Evolutionary conservation across 2,113 vertebrate species (phyloP), one percentile per base, ranked within the genome.

Genomic region (Pluvianellus socialis): DNA sequence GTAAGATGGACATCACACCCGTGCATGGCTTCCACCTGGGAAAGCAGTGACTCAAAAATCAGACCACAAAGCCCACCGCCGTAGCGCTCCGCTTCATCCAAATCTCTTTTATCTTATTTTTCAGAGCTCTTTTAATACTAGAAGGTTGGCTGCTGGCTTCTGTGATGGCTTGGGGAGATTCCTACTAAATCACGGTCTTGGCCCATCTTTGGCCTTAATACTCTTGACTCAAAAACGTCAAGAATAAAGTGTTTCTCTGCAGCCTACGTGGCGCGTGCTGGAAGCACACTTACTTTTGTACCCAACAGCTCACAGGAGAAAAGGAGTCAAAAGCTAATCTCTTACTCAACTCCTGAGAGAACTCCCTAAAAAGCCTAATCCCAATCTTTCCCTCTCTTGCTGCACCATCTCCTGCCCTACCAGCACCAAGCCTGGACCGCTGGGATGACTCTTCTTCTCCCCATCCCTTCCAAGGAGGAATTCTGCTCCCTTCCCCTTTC

Each of bases 11-110:
- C 6, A 52, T 2, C 30, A 16, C 18, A 3, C 15, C 68, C 1
- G 5, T 0, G 11, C 19, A 0, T 12, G 2, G 2, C 33, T 26
- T 35, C 71, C 8, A 61, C 56, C 12, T 8, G 56, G 85, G 30
- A 33, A 32, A 21, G 82, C 2, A 11, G 52, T 0, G 35, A 4
- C 45, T n/a, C 16, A 5, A 0, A 3, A 23, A 45, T 10, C 35
- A 22, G 38, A 23, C 2, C 7, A 2, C 33, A 19, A 17, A 9
- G 63, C 32, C 1, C 0, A 21, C 14, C 2, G 0, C 6, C 3
- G 0, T 0, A 38, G n/a, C 2, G 1, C 8, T 49, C 8, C 0
- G 2, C 9, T 40, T 55, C 8, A 1, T 5, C 61, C 66, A 56
- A 16, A 30, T 1, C 44, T 42, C n/a, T 5, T 71, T 56, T 19